Conservation (phyloP, 2,797 vertebrate species). For the Sparus aurata region DNA sequence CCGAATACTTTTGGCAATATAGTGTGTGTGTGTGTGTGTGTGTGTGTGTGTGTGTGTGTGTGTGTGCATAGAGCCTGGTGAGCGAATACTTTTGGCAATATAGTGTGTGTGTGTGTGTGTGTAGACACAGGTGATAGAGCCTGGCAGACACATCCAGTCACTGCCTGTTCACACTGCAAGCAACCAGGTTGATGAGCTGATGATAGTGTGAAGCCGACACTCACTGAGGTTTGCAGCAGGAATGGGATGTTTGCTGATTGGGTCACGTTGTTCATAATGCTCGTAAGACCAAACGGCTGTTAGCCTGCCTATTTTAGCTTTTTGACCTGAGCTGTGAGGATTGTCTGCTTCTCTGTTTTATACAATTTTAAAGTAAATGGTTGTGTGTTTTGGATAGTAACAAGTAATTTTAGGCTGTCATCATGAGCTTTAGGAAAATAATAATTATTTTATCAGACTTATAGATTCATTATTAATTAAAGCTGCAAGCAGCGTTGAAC, state of each 20-base stretch:
- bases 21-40: no score
- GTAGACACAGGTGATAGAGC: background rate
- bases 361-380: background rate
- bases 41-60: no score
- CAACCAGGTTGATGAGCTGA: background rate
- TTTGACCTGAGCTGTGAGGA: background rate
- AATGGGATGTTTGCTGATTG: no score
- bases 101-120: no score
- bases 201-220: background rate
- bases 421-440: background rate
- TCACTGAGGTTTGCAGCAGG: background rate
- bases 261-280: background rate
- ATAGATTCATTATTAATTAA: background rate
- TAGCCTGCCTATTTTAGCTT: background rate
- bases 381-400: background rate
- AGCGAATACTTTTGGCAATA: no score
- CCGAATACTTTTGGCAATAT: no score
- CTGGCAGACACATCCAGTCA: background rate
- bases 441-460: background rate
- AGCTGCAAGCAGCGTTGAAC: no score
- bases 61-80: no score
- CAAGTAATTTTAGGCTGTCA: background rate
- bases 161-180: conserved; percentile 16
- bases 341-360: background rate
- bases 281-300: background rate